Evolutionary conservation across 2,113 vertebrate species (phyloP).

Genomic region (Myanophis thanlyinensis): DNA sequence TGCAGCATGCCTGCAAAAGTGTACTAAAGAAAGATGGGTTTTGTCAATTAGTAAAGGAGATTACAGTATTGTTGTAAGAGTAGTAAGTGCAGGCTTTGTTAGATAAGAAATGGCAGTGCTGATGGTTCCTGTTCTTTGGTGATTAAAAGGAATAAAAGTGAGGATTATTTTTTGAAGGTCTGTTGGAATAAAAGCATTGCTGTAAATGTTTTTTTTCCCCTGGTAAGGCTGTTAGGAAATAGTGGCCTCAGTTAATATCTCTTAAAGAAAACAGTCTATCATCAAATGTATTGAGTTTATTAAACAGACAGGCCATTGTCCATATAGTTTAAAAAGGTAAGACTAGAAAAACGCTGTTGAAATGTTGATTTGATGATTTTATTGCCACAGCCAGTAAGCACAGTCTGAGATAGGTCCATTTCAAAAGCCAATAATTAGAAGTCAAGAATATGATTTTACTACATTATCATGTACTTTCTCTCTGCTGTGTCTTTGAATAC

Average conservation of each 20-base stretch:
- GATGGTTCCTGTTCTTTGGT: slow-evolving; percentile 59
- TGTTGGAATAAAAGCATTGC: slow-evolving; percentile 60
- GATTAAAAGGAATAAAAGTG: slow-evolving; percentile 58
- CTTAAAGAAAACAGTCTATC: slow-evolving; percentile 78
- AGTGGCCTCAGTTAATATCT: slow-evolving; percentile 70
- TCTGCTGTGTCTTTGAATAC: neutral
- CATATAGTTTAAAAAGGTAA: slow-evolving; percentile 48
- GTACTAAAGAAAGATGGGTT: slow-evolving; percentile 35
- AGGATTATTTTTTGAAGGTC: slow-evolving; percentile 42
- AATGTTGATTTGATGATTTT: slow-evolving; percentile 67
- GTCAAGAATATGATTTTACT: slow-evolving; percentile 38
- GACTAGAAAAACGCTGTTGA: slow-evolving; percentile 68
- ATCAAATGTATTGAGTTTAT: slow-evolving; percentile 66
- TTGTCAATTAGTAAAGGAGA: slow-evolving; percentile 57
- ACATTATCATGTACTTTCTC: neutral
- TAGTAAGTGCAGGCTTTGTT: slow-evolving; percentile 58
- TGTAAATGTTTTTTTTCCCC: slow-evolving; percentile 71
- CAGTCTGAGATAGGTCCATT: slow-evolving; percentile 71
- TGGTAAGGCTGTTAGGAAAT: slow-evolving; percentile 80
- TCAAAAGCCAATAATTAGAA: slow-evolving; percentile 64
- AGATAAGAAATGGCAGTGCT: slow-evolving; percentile 59
- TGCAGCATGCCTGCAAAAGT: neutral
- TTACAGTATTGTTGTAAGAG: slow-evolving; percentile 53
- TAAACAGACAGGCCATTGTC: slow-evolving; percentile 74
- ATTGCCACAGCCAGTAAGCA: slow-evolving; percentile 61